phyloP scores from a whole-genome alignment of 2,888 invertebrate genomes.

The Neria commutata region DNA sequence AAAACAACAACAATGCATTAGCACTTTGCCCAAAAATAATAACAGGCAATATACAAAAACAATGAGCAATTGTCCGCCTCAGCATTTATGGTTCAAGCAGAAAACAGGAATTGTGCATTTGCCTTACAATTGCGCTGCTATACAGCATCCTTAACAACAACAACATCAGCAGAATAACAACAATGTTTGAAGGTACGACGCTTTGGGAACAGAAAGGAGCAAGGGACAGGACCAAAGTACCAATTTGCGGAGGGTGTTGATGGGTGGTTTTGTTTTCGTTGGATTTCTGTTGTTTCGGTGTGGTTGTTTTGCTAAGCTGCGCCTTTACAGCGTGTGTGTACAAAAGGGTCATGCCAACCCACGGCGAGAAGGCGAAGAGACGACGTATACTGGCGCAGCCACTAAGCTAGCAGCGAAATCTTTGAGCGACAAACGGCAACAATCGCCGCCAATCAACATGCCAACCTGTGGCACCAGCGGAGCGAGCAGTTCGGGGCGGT shows the following conservation, averaged over 20 bases:
- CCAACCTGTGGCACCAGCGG: slow-evolving; percentile 19
- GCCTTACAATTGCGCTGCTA: slow-evolving; percentile 48
- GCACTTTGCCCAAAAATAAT: slow-evolving; percentile 42
- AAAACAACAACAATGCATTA: slow-evolving; percentile 57
- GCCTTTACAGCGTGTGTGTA: too few relatives aligned
- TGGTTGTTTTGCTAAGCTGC: slow-evolving; percentile 46
- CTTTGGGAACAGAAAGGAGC: neutral
- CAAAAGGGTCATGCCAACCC: neutral
- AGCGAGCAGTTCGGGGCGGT: neutral
- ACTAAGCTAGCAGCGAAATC: neutral
- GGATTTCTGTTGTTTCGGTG: slow-evolving; percentile 52
- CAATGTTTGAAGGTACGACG: neutral
- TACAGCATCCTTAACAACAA: slow-evolving; percentile 31
- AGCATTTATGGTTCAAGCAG: slow-evolving; percentile 14
- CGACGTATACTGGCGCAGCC: neutral
- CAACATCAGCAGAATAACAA: slow-evolving; percentile 34
- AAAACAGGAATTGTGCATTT: slow-evolving; percentile 30
- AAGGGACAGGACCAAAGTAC: slow-evolving; percentile 10
- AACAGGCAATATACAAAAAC: slow-evolving; percentile 12
- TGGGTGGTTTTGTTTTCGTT: slow-evolving; percentile 60
- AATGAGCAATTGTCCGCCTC: slow-evolving; percentile 23
- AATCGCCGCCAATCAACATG: slow-evolving; percentile 7
- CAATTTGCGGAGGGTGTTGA: slow-evolving; percentile 52
- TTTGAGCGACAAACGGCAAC: neutral
- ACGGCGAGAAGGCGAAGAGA: neutral